These are phyloP conservation scores for Nycticorax nycticorax DNA, from an alignment of 2,113 vertebrate genomes.

Conservation along the genomic window DNA sequence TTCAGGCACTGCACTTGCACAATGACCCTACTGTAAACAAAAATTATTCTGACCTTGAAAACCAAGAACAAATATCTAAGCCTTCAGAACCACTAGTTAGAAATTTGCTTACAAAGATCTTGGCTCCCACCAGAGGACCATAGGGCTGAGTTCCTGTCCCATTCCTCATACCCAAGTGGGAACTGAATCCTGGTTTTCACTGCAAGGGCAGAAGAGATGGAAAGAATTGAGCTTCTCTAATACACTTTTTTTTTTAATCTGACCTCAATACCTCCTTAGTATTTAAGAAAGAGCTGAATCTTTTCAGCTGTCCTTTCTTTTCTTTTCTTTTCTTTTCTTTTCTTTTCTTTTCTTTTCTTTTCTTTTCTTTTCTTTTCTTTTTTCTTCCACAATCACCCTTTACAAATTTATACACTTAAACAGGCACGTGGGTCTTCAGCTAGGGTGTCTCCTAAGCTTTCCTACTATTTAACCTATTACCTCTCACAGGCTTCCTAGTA, in stretches of 20 bases:
- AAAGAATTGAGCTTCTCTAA: not conserved
- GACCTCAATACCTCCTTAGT: not conserved
- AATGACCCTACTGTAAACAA: not conserved
- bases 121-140: not conserved
- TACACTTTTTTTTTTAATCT: rapidly evolving
- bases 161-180: not conserved
- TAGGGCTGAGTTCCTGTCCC: not conserved
- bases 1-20: not conserved
- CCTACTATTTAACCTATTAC: not conserved
- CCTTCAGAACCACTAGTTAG: not conserved
- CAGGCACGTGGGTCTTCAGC: not conserved
- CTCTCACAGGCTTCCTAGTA: not conserved
- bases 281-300: not conserved
- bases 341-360: not conserved
- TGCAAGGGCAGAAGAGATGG: not conserved
- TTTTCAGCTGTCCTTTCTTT: not conserved
- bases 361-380: not conserved
- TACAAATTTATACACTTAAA: not conserved
- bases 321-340: not conserved
- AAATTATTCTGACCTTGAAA: not conserved
- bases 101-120: not conserved
- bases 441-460: not conserved
- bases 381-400: not conserved
- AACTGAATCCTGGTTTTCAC: not conserved
- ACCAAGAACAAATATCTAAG: not conserved